Conservation (phyloP, 2,797 vertebrate genomes). For the Darevskia mixta region DNA sequence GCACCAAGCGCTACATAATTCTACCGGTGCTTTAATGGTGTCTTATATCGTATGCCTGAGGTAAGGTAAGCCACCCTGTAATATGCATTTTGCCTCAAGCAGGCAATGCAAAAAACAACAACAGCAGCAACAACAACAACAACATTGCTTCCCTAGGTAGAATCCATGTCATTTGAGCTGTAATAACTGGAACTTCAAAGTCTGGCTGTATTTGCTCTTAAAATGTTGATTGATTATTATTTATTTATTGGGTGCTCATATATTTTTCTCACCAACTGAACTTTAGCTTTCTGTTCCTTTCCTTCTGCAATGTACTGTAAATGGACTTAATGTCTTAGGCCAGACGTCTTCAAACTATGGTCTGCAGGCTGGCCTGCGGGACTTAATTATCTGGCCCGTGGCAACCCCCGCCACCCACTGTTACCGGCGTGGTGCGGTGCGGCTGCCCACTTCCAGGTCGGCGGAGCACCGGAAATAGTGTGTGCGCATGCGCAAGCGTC, state of each 20-base stretch:
- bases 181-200: neutral
- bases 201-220: neutral
- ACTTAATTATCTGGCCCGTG: too few relatives aligned
- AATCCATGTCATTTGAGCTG: conserved; percentile 4
- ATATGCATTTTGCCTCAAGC: neutral
- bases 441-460: too few relatives aligned
- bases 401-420: too few relatives aligned
- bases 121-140: neutral
- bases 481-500: too few relatives aligned
- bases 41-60: too few relatives aligned
- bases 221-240: neutral
- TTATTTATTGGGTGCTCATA: conserved; percentile 8
- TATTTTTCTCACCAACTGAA: neutral
- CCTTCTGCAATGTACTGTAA: neutral
- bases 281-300: neutral
- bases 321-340: neutral
- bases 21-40: too few relatives aligned
- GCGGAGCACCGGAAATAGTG: too few relatives aligned
- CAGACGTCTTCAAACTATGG: too few relatives aligned
- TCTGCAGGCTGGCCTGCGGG: too few relatives aligned
- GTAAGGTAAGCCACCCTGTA: neutral
- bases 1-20: too few relatives aligned
- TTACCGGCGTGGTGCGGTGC: too few relatives aligned
- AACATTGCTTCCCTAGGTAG: neutral
- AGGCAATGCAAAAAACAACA: too few relatives aligned